Conservation (phyloP, 2,888 invertebrate species). For the Caenorhabditis sp. region DNA sequence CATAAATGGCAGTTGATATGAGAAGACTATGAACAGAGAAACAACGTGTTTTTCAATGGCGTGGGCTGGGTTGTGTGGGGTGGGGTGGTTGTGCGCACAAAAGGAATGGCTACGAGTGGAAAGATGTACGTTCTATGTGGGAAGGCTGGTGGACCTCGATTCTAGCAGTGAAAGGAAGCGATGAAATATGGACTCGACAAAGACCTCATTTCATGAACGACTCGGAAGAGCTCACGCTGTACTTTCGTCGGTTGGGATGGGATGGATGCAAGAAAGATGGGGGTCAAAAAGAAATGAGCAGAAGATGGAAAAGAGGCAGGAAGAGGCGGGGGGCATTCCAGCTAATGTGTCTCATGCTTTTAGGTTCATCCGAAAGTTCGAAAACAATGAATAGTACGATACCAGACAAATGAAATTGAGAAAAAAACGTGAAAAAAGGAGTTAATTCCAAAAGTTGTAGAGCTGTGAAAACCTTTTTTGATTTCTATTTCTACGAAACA, state of each 20-base stretch:
- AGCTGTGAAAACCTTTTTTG: not conserved
- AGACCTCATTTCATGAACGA: constrained; percentile 26
- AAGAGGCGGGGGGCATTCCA: constrained; percentile 11
- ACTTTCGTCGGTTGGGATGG: constrained; percentile 3
- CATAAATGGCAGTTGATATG: constrained; percentile 36
- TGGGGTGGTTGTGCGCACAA: constrained; percentile 6
- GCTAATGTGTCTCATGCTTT: constrained; percentile 29
- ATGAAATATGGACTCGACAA: constrained; percentile 30
- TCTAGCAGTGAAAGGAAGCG: constrained; percentile 9
- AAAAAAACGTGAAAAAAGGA: no score
- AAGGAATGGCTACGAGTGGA: constrained; percentile 6
- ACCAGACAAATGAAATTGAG: no score
- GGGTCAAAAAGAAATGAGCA: constrained; percentile 4
- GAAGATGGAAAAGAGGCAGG: not conserved
- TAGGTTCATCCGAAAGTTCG: no score
- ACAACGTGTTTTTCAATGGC: constrained; percentile 6
- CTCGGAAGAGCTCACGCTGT: constrained; percentile 7
- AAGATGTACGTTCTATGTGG: constrained; percentile 16
- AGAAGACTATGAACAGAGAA: constrained; percentile 11
- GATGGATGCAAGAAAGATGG: constrained; percentile 12
- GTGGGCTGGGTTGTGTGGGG: no score
- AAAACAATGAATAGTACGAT: no score
- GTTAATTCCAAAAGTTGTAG: not conserved
- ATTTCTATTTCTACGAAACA: no score
- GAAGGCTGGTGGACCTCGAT: not conserved